Conservation (phyloP, 2,797 vertebrate species). For the Gymnodraco acuticeps region DNA sequence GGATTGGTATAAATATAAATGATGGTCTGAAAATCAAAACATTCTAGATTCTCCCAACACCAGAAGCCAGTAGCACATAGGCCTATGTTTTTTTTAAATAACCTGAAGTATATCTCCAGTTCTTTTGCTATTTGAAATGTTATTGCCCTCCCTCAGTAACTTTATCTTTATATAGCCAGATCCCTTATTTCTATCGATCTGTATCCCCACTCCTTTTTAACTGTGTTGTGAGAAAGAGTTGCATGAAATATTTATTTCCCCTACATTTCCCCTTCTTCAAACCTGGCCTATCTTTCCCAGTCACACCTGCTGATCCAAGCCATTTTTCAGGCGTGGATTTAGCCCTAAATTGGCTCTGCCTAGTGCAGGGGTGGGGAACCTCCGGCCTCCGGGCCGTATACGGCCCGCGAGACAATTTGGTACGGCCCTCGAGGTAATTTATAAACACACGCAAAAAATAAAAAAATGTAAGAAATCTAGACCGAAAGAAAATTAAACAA, state of each 20-base stretch:
- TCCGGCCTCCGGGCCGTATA: too few species aligned
- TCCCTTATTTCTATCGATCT: constrained; percentile 62
- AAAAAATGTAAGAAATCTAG: too few species aligned
- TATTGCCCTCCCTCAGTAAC: constrained; percentile 24
- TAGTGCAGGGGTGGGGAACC: too few species aligned
- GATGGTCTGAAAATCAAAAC: not conserved
- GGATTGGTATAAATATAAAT: too few species aligned
- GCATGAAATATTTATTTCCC: constrained; percentile 74
- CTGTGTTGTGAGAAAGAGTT: constrained; percentile 55
- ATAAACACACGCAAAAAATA: too few species aligned
- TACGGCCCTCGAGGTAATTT: too few species aligned
- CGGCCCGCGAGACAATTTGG: too few species aligned
- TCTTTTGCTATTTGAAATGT: constrained; percentile 26
- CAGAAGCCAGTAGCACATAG: not conserved
- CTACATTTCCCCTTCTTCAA: constrained; percentile 42
- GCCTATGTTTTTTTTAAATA: constrained; percentile 16
- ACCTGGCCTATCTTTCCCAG: constrained; percentile 54
- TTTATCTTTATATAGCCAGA: constrained; percentile 53
- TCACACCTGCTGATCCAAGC: constrained; percentile 72
- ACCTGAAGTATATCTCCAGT: not conserved
- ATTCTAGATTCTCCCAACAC: not conserved
- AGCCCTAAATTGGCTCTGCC: constrained; percentile 46
- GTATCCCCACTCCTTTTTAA: constrained; percentile 45
- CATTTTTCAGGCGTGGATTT: constrained; percentile 47
- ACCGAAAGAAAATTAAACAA: too few species aligned